These are phyloP conservation scores for Hirtodrosophila trivittata DNA, from an alignment of 2,888 invertebrate genomes.

Conservation along the genomic window DNA sequence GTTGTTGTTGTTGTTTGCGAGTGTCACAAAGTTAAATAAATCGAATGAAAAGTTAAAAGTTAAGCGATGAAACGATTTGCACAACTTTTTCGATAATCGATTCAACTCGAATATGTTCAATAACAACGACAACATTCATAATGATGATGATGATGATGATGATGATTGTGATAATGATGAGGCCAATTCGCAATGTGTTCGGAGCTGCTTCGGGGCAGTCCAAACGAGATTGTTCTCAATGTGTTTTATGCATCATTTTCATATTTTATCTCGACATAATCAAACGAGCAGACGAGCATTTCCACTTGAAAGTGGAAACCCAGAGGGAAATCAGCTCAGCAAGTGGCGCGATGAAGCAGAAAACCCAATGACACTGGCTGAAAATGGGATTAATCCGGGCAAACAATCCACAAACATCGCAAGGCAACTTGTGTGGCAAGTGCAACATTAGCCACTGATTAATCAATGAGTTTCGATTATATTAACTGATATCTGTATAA, in stretches of 20 bases:
- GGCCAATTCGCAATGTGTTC: constrained; percentile 37
- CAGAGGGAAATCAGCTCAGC: constrained; percentile 45
- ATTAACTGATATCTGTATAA: too few relatives aligned
- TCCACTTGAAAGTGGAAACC: constrained; percentile 39
- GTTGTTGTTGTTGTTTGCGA: constrained; percentile 9
- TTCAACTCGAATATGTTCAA: constrained; percentile 20
- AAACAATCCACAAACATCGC: too few relatives aligned
- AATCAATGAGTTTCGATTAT: too few relatives aligned
- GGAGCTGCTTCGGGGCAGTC: constrained; percentile 14
- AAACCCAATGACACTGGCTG: constrained; percentile 1
- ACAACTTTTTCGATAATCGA: constrained; percentile 34
- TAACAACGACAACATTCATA: constrained; percentile 4
- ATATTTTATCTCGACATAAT: constrained; percentile 10
- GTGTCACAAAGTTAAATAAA: constrained; percentile 34
- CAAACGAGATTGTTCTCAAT: constrained; percentile 50
- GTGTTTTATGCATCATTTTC: constrained; percentile 28
- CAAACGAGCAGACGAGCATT: constrained; percentile 16
- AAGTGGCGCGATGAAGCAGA: constrained; percentile 1
- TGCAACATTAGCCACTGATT: too few relatives aligned
- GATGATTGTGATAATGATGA: constrained; percentile 33
- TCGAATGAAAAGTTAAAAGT: constrained; percentile 21
- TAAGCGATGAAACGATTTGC: constrained; percentile 37
- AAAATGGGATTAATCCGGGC: not conserved
- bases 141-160: constrained; percentile 25
- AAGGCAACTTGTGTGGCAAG: too few relatives aligned